phyloP scores from a whole-genome alignment of 2,888 invertebrate genomes.

The Dioctria linearis region DNA sequence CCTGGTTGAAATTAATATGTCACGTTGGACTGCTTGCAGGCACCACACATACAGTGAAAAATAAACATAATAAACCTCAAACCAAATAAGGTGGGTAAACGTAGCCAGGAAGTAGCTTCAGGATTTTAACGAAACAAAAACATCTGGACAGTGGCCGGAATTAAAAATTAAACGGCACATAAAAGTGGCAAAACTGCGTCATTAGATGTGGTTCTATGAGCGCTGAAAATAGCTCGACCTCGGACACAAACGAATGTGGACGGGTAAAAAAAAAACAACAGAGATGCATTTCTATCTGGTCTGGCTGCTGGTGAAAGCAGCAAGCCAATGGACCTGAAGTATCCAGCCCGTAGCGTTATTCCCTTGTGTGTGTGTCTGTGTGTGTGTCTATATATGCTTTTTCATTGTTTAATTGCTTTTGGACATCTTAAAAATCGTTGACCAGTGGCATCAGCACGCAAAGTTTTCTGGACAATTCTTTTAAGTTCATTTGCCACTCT shows the following conservation, averaged over 20 bases:
- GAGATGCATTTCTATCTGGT: too few relatives aligned
- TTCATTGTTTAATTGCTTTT: conserved; percentile 23
- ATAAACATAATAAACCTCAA: conserved; percentile 40
- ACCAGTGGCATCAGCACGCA: conserved; percentile 25
- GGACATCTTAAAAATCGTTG: conserved; percentile 16
- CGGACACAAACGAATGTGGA: background rate
- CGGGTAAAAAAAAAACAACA: too few relatives aligned
- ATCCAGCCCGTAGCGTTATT: too few relatives aligned
- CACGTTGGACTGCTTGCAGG: conserved; percentile 29
- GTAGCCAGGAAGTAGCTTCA: conserved; percentile 14
- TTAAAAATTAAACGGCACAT: conserved; percentile 34
- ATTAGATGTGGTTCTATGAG: conserved; percentile 24
- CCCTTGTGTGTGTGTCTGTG: too few relatives aligned
- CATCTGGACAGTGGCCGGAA: conserved; percentile 41
- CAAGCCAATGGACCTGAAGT: too few relatives aligned
- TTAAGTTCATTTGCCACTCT: conserved; percentile 32
- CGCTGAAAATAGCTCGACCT: background rate
- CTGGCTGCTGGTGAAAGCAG: too few relatives aligned
- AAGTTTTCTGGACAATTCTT: conserved; percentile 34
- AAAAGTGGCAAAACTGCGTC: background rate
- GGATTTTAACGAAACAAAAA: conserved; percentile 24
- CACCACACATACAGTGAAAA: conserved; percentile 2
- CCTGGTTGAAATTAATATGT: conserved; percentile 45
- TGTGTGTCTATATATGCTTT: too few relatives aligned
- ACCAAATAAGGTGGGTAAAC: conserved; percentile 23